A percentile compares a stretch with the other conserved stretches of the same genome.
phyloP scores from a whole-genome alignment of 2,113 vertebrate species.

The Labeo catla region DNA sequence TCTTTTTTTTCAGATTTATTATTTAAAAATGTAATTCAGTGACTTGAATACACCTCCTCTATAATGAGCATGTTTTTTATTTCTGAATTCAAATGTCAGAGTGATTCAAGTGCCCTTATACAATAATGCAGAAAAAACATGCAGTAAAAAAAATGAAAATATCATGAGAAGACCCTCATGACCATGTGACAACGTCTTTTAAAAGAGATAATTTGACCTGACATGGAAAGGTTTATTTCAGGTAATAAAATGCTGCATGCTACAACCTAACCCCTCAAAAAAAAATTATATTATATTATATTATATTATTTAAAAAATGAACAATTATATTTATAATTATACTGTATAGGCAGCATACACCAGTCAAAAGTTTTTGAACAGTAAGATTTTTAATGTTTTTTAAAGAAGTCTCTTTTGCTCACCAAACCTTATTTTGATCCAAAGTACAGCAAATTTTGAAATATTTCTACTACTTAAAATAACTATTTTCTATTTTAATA shows the following conservation, averaged over 20 bases:
- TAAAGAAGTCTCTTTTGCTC: too few species aligned
- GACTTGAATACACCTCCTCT: neutral
- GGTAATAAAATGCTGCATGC: neutral
- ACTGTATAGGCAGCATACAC: too few species aligned
- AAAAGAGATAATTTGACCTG: neutral
- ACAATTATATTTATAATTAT: too few species aligned
- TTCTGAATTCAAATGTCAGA: neutral
- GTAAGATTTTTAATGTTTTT: too few species aligned
- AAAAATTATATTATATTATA: too few species aligned
- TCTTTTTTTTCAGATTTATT: neutral
- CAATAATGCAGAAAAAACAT: neutral
- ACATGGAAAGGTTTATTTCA: neutral
- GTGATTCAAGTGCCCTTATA: neutral
- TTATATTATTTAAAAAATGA: neutral
- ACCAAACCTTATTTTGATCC: too few species aligned
- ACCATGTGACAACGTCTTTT: neutral
- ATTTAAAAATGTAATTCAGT: neutral
- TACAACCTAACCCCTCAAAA: neutral
- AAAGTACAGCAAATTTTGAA: too few species aligned
- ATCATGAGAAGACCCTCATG: neutral
- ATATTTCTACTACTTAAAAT: too few species aligned
- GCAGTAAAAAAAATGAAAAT: neutral
- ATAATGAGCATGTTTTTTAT: neutral
- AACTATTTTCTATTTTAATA: too few species aligned
- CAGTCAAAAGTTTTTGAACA: too few species aligned